Evolutionary conservation across 2,113 vertebrate species (phyloP), one percentile per base, ranked within the genome.

Genomic region (Jacana jacana): DNA sequence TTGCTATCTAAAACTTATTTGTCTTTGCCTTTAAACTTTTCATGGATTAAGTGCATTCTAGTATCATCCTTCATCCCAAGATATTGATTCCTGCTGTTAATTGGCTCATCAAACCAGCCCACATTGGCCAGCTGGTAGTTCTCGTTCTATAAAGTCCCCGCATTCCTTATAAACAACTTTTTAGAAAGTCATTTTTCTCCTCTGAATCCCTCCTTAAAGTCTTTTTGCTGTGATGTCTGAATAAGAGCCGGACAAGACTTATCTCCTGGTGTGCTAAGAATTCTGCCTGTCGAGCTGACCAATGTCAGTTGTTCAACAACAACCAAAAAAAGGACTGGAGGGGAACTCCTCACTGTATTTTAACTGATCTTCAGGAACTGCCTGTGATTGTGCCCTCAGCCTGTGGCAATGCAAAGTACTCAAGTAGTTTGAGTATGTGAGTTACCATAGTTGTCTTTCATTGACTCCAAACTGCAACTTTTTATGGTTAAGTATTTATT

Each of bases 11-110:
- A 83, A 93, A 81, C 69, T 84, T 95, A 73, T 12, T 91, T 82
- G 61, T 88, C 92, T 88, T 94, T 91, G 54, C 68, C 24, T 66
- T 92, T 78, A 92, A 94, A 90, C 76, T 93, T 93, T 88, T 73
- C 40, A 51, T 58, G 76, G 49, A 42, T 86, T 83, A 66, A 91
- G 64, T 92, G 80, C 80, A 58, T 88, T 88, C 68, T 94, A 7
- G 1, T 73, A 73, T 86, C 80, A 83, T 94, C 52, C 76, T 88
- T 95, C 55, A 83, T 93, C 76, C 75, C 35, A 44, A 83, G 58
- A 83, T 80, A 73, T 33, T 71, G 75, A 55, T 76, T 94, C 88
- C 88, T 93, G 92, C 94, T 95, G 82, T 94, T 94, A 93, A 93
- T 66, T 96, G 92, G 90, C 88, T 95, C 79, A 58, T 86, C 40